phyloP scores from a whole-genome alignment of 2,113 vertebrate species.

The Platichthys stellatus region DNA sequence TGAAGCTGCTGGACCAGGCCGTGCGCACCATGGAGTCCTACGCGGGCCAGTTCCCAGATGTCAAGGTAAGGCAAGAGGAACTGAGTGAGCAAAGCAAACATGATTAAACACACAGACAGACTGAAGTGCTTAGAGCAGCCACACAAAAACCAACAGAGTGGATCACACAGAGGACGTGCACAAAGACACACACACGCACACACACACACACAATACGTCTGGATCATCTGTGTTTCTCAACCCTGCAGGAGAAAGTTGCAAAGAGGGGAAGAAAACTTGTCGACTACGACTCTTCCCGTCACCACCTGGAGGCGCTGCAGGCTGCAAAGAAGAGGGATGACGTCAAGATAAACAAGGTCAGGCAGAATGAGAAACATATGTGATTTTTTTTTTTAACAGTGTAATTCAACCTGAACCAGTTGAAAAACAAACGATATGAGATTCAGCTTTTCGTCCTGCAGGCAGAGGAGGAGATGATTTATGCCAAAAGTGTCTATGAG shows the following conservation, averaged over 20 bases:
- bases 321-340: conserved; percentile 94
- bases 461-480: conserved; percentile 91
- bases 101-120: conserved; percentile 9
- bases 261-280: conserved; percentile 93
- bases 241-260: conserved; percentile 87
- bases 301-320: conserved; percentile 90
- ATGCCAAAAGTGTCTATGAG: conserved; percentile 87
- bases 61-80: conserved; percentile 81
- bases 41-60: conserved; percentile 89
- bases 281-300: conserved; percentile 92
- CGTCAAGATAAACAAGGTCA: conserved; percentile 89
- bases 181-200: neutral
- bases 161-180: neutral
- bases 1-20: conserved; percentile 89
- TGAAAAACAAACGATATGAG: neutral
- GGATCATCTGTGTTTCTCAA: neutral
- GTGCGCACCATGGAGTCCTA: conserved; percentile 92
- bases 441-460: conserved; percentile 48
- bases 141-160: conserved; percentile 15
- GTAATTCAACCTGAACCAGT: neutral
- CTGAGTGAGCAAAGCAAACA: conserved; percentile 3
- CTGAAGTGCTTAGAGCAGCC: conserved; percentile 31
- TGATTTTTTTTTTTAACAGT: neutral
- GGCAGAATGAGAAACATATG: neutral
- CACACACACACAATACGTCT: too few relatives aligned